phyloP scores from a whole-genome alignment of 2,888 invertebrate genomes.

The Hofmannophila pseudospretella region DNA sequence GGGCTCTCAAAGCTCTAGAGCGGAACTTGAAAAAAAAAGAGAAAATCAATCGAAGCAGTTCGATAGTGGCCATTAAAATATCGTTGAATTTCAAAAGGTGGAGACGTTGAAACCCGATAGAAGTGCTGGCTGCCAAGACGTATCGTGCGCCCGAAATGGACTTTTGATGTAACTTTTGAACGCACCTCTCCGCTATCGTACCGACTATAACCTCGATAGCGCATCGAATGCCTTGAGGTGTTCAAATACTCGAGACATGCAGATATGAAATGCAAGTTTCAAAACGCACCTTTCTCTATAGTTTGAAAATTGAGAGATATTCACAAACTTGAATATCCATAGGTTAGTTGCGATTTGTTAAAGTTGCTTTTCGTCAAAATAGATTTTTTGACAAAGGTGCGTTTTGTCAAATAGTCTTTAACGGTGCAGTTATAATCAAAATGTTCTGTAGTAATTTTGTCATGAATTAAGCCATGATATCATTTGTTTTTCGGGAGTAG shows the following conservation, averaged over 20 bases:
- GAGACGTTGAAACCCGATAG: slow-evolving; percentile 45
- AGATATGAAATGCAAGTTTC: background rate
- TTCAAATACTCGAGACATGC: slow-evolving; percentile 3
- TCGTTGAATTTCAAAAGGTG: slow-evolving; percentile 69
- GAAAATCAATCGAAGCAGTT: slow-evolving; percentile 49
- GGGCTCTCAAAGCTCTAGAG: slow-evolving; percentile 38
- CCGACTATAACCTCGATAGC: slow-evolving; percentile 21
- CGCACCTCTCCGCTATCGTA: slow-evolving; percentile 26
- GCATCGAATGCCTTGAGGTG: slow-evolving; percentile 12
- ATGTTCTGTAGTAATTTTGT: too few species aligned
- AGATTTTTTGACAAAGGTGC: too few species aligned
- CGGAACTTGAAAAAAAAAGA: slow-evolving; percentile 33
- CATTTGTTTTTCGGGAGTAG: too few species aligned
- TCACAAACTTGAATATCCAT: too few species aligned
- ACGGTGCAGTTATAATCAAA: too few species aligned
- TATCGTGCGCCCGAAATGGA: slow-evolving; percentile 59
- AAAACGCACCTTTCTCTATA: background rate
- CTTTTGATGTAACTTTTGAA: slow-evolving; percentile 64
- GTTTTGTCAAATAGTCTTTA: too few species aligned
- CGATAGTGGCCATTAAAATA: slow-evolving; percentile 75
- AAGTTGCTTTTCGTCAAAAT: too few species aligned
- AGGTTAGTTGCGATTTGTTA: too few species aligned
- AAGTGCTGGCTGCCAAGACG: slow-evolving; percentile 49
- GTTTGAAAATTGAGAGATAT: background rate
- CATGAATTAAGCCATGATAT: too few species aligned